These are phyloP conservation scores for Petrocephalus zakoni DNA, from an alignment of 2,113 vertebrate genomes.

Conservation along the genomic window DNA sequence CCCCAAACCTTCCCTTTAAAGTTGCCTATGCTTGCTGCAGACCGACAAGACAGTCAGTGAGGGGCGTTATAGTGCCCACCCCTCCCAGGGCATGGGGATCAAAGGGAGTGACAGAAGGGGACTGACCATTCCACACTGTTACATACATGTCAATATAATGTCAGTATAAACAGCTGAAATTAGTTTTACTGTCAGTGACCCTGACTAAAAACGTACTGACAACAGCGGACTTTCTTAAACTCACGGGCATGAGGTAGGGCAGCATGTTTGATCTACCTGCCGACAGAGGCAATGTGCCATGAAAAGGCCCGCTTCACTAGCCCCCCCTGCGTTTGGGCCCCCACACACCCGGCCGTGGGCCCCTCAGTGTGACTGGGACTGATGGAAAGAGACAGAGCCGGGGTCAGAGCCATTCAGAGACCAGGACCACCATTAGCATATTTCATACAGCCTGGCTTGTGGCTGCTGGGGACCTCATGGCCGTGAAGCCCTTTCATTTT, in stretches of 20 bases:
- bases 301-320: background rate
- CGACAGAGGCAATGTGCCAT: conserved; percentile 15
- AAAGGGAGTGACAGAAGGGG: background rate
- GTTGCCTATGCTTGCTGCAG: background rate
- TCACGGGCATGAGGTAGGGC: background rate
- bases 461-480: conserved; percentile 29
- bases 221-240: background rate
- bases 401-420: conserved; percentile 48
- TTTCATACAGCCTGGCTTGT: conserved; percentile 51
- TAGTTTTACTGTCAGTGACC: background rate
- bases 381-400: conserved; percentile 55
- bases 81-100: too few relatives aligned
- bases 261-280: background rate
- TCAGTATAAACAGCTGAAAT: background rate
- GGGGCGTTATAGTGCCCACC: background rate
- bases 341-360: conserved; percentile 37
- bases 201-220: background rate
- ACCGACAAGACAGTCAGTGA: background rate
- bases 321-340: conserved; percentile 30
- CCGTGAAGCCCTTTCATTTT: conserved; percentile 15
- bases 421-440: conserved; percentile 50
- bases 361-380: conserved; percentile 49
- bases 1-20: background rate
- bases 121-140: background rate
- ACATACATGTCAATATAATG: background rate